Evolutionary conservation across 2,888 invertebrate genomes (phyloP).

Genomic region (Brachypterus glaber): DNA sequence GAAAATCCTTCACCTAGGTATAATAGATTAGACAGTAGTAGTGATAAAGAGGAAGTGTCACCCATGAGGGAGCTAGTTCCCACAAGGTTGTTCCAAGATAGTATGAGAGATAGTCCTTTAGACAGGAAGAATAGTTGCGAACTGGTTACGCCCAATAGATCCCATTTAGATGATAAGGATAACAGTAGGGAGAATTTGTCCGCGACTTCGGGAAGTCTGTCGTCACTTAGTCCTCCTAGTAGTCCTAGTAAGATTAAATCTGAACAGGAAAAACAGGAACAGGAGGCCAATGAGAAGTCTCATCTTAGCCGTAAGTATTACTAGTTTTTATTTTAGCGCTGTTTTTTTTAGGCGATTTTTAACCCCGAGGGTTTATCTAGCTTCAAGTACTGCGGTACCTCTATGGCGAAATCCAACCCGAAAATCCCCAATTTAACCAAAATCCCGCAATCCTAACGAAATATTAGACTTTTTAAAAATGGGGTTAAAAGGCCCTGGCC

Average conservation of each 20-base stretch:
- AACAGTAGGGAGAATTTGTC: constrained; percentile 36
- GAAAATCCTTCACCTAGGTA: constrained; percentile 7
- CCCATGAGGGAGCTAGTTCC: constrained; percentile 17
- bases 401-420: too few species aligned
- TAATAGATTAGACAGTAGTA: neutral
- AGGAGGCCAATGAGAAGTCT: constrained; percentile 47
- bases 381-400: too few species aligned
- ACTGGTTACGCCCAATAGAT: constrained; percentile 30
- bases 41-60: constrained; percentile 8
- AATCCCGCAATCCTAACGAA: too few species aligned
- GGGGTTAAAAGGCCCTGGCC: too few species aligned
- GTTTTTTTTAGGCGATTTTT: too few species aligned
- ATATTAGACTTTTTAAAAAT: too few species aligned
- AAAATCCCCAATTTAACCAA: too few species aligned
- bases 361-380: too few species aligned
- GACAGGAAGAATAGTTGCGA: constrained; percentile 24
- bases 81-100: constrained; percentile 25
- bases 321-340: too few species aligned
- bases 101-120: constrained; percentile 17
- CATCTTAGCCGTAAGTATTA: neutral
- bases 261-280: constrained; percentile 45
- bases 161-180: constrained; percentile 40
- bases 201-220: constrained; percentile 38
- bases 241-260: constrained; percentile 37
- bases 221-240: constrained; percentile 40